A percentile compares a stretch with the other conserved stretches of the same genome.
phyloP scores from a whole-genome alignment of 2,797 vertebrate genomes.

The Leucoraja ocellata region DNA sequence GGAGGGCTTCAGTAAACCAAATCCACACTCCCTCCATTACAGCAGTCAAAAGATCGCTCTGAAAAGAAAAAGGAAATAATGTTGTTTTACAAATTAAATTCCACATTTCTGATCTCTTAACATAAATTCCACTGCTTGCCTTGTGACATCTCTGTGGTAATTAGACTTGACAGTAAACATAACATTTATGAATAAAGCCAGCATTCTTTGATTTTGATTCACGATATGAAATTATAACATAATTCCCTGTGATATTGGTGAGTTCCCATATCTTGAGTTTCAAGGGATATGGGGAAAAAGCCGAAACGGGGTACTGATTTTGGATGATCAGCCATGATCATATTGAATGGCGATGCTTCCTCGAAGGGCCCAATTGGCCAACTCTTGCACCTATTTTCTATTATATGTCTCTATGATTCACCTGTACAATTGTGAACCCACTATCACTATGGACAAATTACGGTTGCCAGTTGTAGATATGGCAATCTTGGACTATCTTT shows the following conservation, averaged over 20 bases:
- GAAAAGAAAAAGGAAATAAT: slow-evolving; percentile 1
- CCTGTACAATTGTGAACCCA: neutral
- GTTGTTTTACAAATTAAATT: neutral
- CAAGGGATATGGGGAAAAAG: too few species aligned
- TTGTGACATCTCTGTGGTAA: neutral
- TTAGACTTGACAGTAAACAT: neutral
- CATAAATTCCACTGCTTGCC: neutral
- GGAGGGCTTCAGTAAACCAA: slow-evolving; percentile 37
- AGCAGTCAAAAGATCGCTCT: neutral
- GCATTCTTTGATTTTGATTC: neutral
- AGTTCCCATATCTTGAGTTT: neutral
- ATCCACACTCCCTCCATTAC: slow-evolving; percentile 40
- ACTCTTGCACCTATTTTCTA: too few species aligned
- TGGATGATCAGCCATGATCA: too few species aligned
- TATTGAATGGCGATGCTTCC: too few species aligned
- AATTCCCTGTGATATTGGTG: neutral
- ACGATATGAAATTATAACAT: neutral
- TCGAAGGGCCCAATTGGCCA: too few species aligned
- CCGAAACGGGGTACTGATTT: too few species aligned
- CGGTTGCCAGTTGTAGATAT: neutral
- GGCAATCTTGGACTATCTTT: too few species aligned
- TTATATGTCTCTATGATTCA: neutral
- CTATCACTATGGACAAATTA: neutral
- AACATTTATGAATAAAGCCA: neutral
- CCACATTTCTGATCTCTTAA: neutral